A percentile compares a stretch with the other conserved stretches of the same genome.
These are phyloP conservation scores for Prionailurus bengalensis DNA, from an alignment of 2,113 vertebrate genomes.

Conservation along the genomic window DNA sequence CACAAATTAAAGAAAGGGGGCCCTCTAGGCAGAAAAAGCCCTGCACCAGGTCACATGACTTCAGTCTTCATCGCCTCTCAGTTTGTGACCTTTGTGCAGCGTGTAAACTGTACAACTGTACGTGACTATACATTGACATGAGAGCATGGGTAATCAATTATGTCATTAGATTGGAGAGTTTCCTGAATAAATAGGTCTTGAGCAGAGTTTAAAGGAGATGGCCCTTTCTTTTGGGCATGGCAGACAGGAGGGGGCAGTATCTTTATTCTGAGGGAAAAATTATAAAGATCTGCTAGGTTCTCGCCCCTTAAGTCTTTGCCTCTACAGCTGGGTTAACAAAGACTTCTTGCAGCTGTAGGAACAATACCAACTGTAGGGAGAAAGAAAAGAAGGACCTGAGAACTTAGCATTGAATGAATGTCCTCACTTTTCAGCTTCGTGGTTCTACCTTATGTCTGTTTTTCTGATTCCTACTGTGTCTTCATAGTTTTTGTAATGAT, in stretches of 20 bases:
- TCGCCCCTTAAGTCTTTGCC: not conserved
- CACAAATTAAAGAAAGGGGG: not conserved
- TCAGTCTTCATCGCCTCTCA: not conserved
- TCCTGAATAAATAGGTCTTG: not conserved
- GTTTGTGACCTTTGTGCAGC: not conserved
- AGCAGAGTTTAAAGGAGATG: not conserved
- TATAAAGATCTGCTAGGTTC: not conserved
- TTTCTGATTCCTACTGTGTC: not conserved
- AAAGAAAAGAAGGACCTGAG: not conserved
- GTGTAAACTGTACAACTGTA: not conserved
- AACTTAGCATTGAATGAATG: not conserved
- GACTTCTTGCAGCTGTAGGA: not conserved
- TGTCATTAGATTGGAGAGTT: not conserved
- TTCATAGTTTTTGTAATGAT: not conserved
- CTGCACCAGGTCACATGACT: not conserved
- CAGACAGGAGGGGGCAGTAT: not conserved
- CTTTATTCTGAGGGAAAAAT: not conserved
- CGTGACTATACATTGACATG: not conserved
- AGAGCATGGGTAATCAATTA: not conserved
- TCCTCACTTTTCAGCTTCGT: not conserved
- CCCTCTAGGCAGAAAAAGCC: not conserved
- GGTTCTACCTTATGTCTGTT: too few relatives aligned
- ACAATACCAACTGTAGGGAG: not conserved
- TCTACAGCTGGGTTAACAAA: not conserved
- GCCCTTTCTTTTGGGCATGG: not conserved